phyloP scores from a whole-genome alignment of 2,113 vertebrate genomes.

The Prunella himalayana region DNA sequence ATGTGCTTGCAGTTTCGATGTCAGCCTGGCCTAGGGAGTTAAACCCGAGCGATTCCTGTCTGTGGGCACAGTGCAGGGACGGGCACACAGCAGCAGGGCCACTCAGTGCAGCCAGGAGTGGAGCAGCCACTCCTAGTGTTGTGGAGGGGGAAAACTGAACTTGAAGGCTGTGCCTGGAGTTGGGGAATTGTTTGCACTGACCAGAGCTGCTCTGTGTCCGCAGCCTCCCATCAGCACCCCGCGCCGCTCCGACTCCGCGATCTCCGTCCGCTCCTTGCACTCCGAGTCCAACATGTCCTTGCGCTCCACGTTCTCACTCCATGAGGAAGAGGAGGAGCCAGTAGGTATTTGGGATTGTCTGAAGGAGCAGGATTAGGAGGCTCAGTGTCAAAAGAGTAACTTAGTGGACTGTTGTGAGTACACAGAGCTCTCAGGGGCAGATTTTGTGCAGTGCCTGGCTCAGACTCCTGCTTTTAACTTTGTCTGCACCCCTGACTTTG shows the following conservation, averaged over 20 bases:
- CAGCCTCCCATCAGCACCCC: slow-evolving; percentile 92
- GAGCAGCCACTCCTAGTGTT: not conserved
- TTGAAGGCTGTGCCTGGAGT: not conserved
- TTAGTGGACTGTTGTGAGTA: not conserved
- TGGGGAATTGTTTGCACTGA: not conserved
- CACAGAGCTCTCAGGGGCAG: not conserved
- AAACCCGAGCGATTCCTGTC: not conserved
- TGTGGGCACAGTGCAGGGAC: not conserved
- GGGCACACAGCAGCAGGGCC: not conserved
- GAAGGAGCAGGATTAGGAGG: not conserved
- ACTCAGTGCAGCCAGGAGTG: not conserved
- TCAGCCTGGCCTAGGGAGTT: not conserved
- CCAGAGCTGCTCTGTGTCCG: not conserved
- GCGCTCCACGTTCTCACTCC: slow-evolving; percentile 95
- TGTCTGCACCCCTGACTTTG: not conserved
- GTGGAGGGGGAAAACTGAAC: not conserved
- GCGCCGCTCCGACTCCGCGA: slow-evolving; percentile 91
- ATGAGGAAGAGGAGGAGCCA: slow-evolving; percentile 96
- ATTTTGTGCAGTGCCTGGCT: not conserved
- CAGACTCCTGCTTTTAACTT: not conserved
- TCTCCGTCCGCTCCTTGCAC: slow-evolving; percentile 93
- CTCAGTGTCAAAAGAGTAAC: not conserved
- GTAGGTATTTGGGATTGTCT: slow-evolving; percentile 72
- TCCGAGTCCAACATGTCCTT: slow-evolving; percentile 98
- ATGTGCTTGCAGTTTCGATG: not conserved